phyloP scores from a whole-genome alignment of 2,888 invertebrate genomes.

The Osedax fenrisi region DNA sequence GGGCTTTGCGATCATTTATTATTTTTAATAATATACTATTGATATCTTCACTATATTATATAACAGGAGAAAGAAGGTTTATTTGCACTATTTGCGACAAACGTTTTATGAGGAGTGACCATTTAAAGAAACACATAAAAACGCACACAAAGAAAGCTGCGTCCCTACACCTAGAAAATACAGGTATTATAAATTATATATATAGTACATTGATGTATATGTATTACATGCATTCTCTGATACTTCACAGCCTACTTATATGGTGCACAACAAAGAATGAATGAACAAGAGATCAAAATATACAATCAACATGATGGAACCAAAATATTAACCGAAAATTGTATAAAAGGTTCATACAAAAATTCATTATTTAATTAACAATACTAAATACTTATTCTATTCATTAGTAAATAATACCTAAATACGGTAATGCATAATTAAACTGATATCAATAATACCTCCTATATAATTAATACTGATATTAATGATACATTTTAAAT shows the following conservation, averaged over 20 bases:
- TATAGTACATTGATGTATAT: no score
- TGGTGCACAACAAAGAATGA: neutral
- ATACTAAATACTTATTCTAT: no score
- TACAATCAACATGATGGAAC: neutral
- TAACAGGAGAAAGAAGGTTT: conserved; percentile 79
- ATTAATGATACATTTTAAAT: no score
- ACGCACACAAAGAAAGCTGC: conserved; percentile 56
- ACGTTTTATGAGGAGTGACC: conserved; percentile 81
- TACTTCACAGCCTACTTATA: neutral
- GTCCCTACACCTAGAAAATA: neutral
- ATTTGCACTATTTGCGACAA: conserved; percentile 77
- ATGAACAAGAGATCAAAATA: neutral
- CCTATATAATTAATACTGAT: no score
- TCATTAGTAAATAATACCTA: neutral
- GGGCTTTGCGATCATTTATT: no score
- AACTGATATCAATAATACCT: no score
- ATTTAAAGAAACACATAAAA: conserved; percentile 80
- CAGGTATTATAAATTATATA: neutral
- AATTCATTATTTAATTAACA: no score
- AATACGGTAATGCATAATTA: neutral
- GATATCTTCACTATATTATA: no score
- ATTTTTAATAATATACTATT: no score
- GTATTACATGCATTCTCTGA: no score
- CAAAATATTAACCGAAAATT: neutral
- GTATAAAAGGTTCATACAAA: neutral